Base-by-base conservation (phyloP, 2,888 invertebrate genomes). In the Hirtodrosophila trivittata region DNA sequence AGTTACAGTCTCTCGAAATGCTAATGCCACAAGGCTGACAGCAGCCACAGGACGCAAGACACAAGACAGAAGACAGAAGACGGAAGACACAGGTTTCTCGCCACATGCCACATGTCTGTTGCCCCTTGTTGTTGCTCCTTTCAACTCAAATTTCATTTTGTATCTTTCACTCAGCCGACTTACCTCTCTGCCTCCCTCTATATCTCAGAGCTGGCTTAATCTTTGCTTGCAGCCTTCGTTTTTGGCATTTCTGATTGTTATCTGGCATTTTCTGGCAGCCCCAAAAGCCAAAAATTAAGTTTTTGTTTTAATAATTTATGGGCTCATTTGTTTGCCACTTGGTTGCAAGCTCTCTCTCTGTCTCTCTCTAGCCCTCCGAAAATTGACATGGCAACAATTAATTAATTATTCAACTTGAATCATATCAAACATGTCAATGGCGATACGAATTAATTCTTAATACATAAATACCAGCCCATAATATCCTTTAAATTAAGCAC, bases 1-100 rank as follows among this genome's bases (percentile, higher is more conserved):
- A 87, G 82, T 87, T 86, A 87, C 85, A 80, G 86, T 76, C 75
- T 76, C 75, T 74, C 55, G 56, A 58, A 68, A 68, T 78, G 66
- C 75, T 65, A 74, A 81, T 84, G 67, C 70, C 63, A 59, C 39
- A 49, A 55, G 66, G 18, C 5, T 21, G 18, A 21, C 63, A 58
- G 45, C 57, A 62, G 33, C 59, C 75, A 58, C 57, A 68, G 50
- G 49, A 62, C 59, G 42, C 25, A 26, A 66, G 13, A 8, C 12
- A 32, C 41, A 43, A 37, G 18, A 32, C 25, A 35, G 14, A 16
- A 18, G 4, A 26, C 33, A 46, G 32, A n/a, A n/a, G n/a, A n/a
- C n/a, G n/a, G n/a, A n/a, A n/a, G n/a, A n/a, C n/a, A n/a, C n/a
- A n/a, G n/a, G n/a, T n/a, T n/a, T 68, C 52, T 50, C 70, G 63